These are phyloP conservation scores for Cecidostiba fungosa DNA, from an alignment of 2,888 invertebrate species.

Conservation along the genomic window DNA sequence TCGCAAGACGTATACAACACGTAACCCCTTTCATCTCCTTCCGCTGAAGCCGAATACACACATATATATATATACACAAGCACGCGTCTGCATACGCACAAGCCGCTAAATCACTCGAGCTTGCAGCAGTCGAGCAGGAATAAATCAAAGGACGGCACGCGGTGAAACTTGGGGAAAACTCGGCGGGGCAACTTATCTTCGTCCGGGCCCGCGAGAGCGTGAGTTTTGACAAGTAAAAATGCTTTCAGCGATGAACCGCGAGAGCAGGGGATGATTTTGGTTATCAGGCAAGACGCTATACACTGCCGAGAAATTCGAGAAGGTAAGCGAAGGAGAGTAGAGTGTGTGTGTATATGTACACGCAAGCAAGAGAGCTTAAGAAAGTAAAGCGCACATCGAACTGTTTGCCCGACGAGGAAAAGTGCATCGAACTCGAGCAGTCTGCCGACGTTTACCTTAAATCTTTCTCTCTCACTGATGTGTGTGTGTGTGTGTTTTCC, in stretches of 20 bases:
- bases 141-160: slow-evolving; percentile 26
- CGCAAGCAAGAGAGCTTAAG: slow-evolving; percentile 43
- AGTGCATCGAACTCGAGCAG: slow-evolving; percentile 66
- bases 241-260: slow-evolving; percentile 30
- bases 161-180: neutral
- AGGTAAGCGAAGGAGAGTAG: slow-evolving; percentile 46
- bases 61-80: no score
- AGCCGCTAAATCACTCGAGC: slow-evolving; percentile 17
- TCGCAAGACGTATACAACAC: neutral
- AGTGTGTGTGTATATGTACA: neutral
- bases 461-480: slow-evolving; percentile 58
- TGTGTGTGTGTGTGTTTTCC: slow-evolving; percentile 57
- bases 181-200: slow-evolving; percentile 18
- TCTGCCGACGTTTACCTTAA: slow-evolving; percentile 56
- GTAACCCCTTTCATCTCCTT: slow-evolving; percentile 4
- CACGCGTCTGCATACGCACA: neutral
- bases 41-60: neutral
- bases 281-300: slow-evolving; percentile 43
- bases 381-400: slow-evolving; percentile 65
- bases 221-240: slow-evolving; percentile 49
- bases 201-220: neutral
- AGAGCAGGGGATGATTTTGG: slow-evolving; percentile 32
- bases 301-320: slow-evolving; percentile 49
- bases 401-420: slow-evolving; percentile 66
- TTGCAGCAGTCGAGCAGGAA: neutral